Evolutionary conservation across 1,140 invertebrate genomes (phyloP).

Genomic region (Limonius californicus): DNA sequence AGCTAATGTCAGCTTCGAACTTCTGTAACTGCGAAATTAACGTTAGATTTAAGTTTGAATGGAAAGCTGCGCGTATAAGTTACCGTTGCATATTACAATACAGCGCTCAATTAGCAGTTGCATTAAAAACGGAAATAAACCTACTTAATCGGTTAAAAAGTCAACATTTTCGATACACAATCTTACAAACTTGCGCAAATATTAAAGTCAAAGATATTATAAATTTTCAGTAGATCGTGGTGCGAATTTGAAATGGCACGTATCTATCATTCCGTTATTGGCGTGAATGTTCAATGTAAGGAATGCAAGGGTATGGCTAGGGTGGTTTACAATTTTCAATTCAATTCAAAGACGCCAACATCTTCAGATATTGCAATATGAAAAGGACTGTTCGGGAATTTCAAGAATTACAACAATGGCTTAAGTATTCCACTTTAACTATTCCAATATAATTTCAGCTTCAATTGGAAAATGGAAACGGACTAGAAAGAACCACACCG

Average conservation of each 20-base stretch:
- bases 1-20: too few species aligned
- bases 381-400: constrained; percentile 34
- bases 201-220: not conserved
- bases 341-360: constrained; percentile 36
- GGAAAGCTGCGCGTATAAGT: too few species aligned
- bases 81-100: too few species aligned
- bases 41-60: not conserved
- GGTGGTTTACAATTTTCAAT: constrained; percentile 42
- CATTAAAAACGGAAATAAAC: too few species aligned
- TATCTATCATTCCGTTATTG: constrained; percentile 37
- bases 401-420: constrained; percentile 35
- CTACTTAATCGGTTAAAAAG: too few species aligned
- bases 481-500: too few species aligned
- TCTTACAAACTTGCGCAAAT: too few species aligned
- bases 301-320: constrained; percentile 35
- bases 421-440: constrained; percentile 9
- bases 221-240: not conserved
- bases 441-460: not conserved
- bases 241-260: constrained; percentile 26
- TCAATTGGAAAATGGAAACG: not conserved
- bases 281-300: constrained; percentile 39
- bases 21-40: too few species aligned
- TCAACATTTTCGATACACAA: not conserved
- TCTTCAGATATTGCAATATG: constrained; percentile 41
- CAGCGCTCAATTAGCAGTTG: too few species aligned